Base-by-base conservation (phyloP, 2,113 vertebrate species). In the Nerophis lumbriciformis region DNA sequence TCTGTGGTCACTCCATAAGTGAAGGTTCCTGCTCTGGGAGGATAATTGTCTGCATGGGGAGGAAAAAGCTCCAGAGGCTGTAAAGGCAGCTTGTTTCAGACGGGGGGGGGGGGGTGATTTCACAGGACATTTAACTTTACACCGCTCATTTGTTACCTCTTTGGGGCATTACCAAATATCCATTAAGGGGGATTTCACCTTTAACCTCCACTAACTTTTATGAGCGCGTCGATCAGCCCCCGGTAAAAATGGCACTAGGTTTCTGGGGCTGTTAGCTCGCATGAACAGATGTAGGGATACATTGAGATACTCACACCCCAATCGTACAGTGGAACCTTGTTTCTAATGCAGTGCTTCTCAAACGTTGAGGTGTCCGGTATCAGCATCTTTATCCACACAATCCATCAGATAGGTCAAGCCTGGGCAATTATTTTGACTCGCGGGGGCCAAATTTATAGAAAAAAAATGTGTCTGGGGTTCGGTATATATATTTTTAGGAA, bases 91-190 rank as follows among this genome's bases (percentile, higher is more conserved):
- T 89, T 85, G 80, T 88, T 87, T 78, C 80, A 78, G 76, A 82
- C 74, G 82, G 81, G 84, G 28, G 28, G 1, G 21, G 21, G 21
- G 68, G 83, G 79, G 83, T 87, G 84, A 86, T 90, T 94, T 93
- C 88, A 93, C 87, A 87, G 91, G 79, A 87, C 88, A 83, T 90
- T 91, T 87, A 87, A 88, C 87, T 93, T 92, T 79, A 92, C 78
- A 80, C 80, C 76, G 82, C 80, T 90, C 81, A 84, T 92, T 91
- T 86, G 88, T 88, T 90, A 86, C 83, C 79, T 81, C 85, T 84
- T 80, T 71, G 57, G 76, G 79, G 86, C 56, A 81, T 90, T 89
- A 87, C 79, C 78, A 79, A 78, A 89, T 76, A 85, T 75, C 88
- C 87, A 88, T 91, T 90, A 92, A 84, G 59, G 76, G 55, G 81